Evolutionary conservation across 2,888 invertebrate species (phyloP).

Genomic region (Arctia plantaginis): DNA sequence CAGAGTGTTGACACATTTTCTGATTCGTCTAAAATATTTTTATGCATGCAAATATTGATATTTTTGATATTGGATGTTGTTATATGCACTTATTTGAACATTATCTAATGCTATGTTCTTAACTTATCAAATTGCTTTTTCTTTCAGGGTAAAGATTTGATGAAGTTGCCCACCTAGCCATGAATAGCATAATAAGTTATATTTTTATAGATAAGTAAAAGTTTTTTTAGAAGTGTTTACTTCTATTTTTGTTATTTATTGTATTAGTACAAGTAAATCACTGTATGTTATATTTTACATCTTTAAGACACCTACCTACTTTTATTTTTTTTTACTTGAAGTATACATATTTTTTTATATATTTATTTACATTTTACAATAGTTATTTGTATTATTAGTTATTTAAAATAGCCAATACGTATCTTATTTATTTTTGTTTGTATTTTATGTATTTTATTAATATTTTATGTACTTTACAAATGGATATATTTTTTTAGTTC

Average conservation of each 20-base stretch:
- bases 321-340: not conserved
- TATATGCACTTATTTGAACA: not conserved
- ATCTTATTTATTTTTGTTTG: not conserved
- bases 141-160: slow-evolving; percentile 67
- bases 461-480: not conserved
- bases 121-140: slow-evolving; percentile 47
- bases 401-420: not conserved
- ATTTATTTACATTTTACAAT: not conserved
- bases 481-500: not conserved
- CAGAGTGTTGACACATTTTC: not conserved
- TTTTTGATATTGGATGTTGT: not conserved
- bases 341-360: not conserved
- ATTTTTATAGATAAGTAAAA: slow-evolving; percentile 16
- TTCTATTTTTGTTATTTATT: slow-evolving; percentile 18
- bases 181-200: slow-evolving; percentile 33
- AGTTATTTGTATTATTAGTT: too few relatives aligned
- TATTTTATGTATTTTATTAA: not conserved
- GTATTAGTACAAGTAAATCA: not conserved
- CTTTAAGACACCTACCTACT: not conserved
- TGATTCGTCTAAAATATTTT: not conserved
- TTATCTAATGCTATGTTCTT: not conserved
- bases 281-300: too few relatives aligned
- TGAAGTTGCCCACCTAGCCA: slow-evolving; percentile 47
- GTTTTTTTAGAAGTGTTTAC: slow-evolving; percentile 24
- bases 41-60: not conserved